Evolutionary conservation across 2,888 invertebrate species (phyloP), one percentile per base, ranked within the genome.

Genomic region (Trachelus stipa): DNA sequence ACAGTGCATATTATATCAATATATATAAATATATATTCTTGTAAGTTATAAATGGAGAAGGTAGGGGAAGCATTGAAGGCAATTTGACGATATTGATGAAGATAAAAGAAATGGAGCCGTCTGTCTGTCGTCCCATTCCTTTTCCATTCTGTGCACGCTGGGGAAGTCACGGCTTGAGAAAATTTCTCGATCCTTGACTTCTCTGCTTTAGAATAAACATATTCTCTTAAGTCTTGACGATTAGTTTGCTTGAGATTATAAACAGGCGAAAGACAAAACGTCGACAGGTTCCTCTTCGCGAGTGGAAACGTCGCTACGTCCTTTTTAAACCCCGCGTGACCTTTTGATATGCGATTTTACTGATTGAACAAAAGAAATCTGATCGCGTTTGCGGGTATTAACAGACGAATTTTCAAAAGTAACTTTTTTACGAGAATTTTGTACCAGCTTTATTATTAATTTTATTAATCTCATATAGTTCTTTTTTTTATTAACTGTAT

Each of bases 21-120:
- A 40, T 75, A 76, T 77, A 79, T 74, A 76, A 68, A 78, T 81
- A 80, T 84, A 84, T 85, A 85, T 85, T 85, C 83, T 86, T 85
- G 71, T 83, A 82, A 85, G 81, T 69, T 73, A 76, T 77, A 81
- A 79, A 77, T 77, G 34, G 77, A 71, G 75, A 69, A 33, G 74
- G 73, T 77, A 31, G 40, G 69, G 74, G 69, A 34, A 69, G 69
- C 23, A n/a, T 77, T 34, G n/a, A 69, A 37, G 73, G 76, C 79
- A 76, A 35, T 77, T 79, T 77, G 73, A 76, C 74, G 34, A 79
- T 35, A 56, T 77, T 73, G 35, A 30, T 74, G 74, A 77, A 30
- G 56, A 23, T 6, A 9, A 23, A 56, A 56, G 9, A 9, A 56
- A 56, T 23, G 2, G 23, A 23, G 56, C 56, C 56, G 56, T 56